Evolutionary conservation across 2,797 vertebrate species (phyloP).

Genomic region (Alcedo quadribrachys): DNA sequence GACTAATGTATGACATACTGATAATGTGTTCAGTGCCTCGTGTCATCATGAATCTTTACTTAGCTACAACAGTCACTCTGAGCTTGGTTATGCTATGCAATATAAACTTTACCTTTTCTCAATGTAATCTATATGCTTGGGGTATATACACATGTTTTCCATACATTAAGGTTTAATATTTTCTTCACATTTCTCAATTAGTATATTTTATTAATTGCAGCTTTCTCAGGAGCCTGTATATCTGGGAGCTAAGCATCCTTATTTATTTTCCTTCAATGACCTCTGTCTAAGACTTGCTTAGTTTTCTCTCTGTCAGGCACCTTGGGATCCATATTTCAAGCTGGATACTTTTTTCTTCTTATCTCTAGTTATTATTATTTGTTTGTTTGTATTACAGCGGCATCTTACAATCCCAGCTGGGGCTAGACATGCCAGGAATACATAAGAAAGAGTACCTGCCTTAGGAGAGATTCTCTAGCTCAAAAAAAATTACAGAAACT

Average conservation of each 20-base stretch:
- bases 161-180: neutral
- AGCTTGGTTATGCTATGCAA: neutral
- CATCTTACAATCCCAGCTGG: slow-evolving; percentile 60
- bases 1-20: neutral
- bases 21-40: neutral
- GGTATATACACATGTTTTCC: neutral
- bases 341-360: slow-evolving; percentile 60
- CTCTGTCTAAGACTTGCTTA: slow-evolving; percentile 46
- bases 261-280: slow-evolving; percentile 67
- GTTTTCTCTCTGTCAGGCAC: slow-evolving; percentile 42
- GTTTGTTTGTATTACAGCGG: slow-evolving; percentile 62
- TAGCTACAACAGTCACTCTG: neutral
- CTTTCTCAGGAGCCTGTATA: slow-evolving; percentile 29
- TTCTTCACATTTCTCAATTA: slow-evolving; percentile 45
- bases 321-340: slow-evolving; percentile 64
- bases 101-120: neutral
- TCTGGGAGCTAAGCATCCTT: slow-evolving; percentile 27
- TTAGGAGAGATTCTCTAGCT: slow-evolving; percentile 21
- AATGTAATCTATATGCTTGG: neutral
- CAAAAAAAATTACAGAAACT: neutral
- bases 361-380: slow-evolving; percentile 68
- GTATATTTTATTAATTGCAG: slow-evolving; percentile 56
- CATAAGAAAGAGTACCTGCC: slow-evolving; percentile 19
- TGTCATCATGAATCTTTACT: slow-evolving; percentile 13
- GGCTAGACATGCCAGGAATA: slow-evolving; percentile 33